phyloP scores from a whole-genome alignment of 2,797 vertebrate genomes.

The Epinephelus awoara region DNA sequence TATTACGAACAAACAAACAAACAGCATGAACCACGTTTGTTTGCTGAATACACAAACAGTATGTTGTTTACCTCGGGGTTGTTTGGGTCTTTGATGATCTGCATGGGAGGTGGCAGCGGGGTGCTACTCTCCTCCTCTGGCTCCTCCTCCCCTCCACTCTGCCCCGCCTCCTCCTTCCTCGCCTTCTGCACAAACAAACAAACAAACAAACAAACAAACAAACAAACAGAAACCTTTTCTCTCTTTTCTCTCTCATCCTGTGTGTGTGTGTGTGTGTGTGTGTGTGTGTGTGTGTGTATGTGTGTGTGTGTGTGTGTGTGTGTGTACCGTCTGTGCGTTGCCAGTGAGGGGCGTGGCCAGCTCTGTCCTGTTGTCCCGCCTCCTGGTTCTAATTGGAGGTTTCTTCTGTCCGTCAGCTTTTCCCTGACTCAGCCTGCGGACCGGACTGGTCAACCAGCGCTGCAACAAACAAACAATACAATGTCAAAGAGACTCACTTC shows the following conservation, averaged over 20 bases:
- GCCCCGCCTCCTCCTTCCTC: slow-evolving; percentile 77
- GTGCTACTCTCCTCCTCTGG: slow-evolving; percentile 94
- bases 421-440: slow-evolving; percentile 93
- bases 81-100: slow-evolving; percentile 95
- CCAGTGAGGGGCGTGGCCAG: slow-evolving; percentile 89
- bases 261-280: not conserved
- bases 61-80: slow-evolving; percentile 75
- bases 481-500: too few species aligned
- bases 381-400: slow-evolving; percentile 87
- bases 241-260: not conserved
- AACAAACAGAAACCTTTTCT: not conserved
- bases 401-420: slow-evolving; percentile 93
- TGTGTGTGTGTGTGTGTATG: too few species aligned
- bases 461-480: slow-evolving; percentile 18
- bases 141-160: slow-evolving; percentile 94
- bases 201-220: too few species aligned
- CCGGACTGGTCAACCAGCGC: slow-evolving; percentile 90
- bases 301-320: not conserved
- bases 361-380: slow-evolving; percentile 89
- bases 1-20: too few species aligned
- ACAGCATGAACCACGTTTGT: too few species aligned
- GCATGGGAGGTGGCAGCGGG: slow-evolving; percentile 94
- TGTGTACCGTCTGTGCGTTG: slow-evolving; percentile 84
- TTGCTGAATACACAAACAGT: too few species aligned
- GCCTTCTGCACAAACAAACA: slow-evolving; percentile 63